Conservation (phyloP, 2,113 vertebrate genomes). For the Cyanoderma ruficeps region DNA sequence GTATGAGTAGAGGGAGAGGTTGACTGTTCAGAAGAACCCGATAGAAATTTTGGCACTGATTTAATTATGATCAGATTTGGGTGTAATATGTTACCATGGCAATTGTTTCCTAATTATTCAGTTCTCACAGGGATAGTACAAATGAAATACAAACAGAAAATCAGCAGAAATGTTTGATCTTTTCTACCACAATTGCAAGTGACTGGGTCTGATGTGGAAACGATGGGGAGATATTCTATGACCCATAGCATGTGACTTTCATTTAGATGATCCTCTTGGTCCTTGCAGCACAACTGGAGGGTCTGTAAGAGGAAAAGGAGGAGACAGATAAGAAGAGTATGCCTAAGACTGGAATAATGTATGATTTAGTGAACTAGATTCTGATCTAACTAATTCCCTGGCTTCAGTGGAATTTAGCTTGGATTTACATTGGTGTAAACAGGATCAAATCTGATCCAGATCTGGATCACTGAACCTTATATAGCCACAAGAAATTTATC, state of each 20-base stretch:
- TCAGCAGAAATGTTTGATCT: not conserved
- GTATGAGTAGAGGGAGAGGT: not conserved
- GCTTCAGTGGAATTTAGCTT: constrained; percentile 25
- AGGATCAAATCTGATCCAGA: not conserved
- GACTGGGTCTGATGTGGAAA: not conserved
- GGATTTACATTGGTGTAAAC: constrained; percentile 45
- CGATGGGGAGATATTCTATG: not conserved
- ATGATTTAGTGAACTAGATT: not conserved
- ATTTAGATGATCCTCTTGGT: constrained; percentile 20
- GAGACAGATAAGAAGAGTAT: not conserved
- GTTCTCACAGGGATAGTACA: not conserved
- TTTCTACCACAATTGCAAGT: not conserved
- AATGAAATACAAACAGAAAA: not conserved
- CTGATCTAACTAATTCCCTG: constrained; percentile 29
- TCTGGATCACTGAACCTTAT: constrained; percentile 15
- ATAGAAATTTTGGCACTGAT: not conserved
- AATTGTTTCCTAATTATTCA: constrained; percentile 27
- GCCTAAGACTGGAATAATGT: not conserved
- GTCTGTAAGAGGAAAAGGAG: not conserved
- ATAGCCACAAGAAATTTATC: not conserved
- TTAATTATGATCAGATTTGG: constrained; percentile 10
- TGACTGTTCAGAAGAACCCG: not conserved
- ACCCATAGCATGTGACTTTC: constrained; percentile 1
- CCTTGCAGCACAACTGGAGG: not conserved
- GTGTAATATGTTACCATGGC: not conserved